Conservation (phyloP, 2,888 invertebrate genomes). For the Cerceris rybyensis region DNA sequence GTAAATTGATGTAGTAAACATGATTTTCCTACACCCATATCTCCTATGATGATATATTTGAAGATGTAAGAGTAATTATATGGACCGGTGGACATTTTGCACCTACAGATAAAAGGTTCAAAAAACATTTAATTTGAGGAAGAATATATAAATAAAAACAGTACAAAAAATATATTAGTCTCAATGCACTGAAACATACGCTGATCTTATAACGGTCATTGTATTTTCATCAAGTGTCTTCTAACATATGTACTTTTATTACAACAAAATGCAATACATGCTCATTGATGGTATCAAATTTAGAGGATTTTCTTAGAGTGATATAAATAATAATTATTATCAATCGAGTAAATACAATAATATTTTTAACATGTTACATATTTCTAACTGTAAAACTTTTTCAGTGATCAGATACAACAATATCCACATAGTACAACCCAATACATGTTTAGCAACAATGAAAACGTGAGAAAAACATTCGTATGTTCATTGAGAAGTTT, state of each 20-base stretch:
- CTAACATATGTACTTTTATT: not conserved
- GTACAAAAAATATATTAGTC: not conserved
- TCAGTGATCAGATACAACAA: not conserved
- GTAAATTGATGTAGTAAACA: conserved; percentile 99
- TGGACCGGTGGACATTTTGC: conserved; percentile 95
- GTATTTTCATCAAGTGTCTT: not conserved
- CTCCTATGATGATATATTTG: conserved; percentile 99
- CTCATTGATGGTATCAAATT: not conserved
- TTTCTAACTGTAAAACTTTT: too few species aligned
- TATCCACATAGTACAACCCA: not conserved
- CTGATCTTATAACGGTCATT: too few species aligned
- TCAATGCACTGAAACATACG: too few species aligned
- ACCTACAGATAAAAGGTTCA: conserved; percentile 63
- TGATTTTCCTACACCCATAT: conserved; percentile 99
- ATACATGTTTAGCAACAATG: not conserved
- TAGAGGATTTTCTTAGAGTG: too few species aligned
- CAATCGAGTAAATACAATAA: too few species aligned
- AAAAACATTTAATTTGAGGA: not conserved
- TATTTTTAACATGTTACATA: too few species aligned
- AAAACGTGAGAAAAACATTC: conserved; percentile 10
- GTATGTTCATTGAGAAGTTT: not conserved
- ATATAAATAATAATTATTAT: too few species aligned
- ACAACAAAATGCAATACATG: not conserved
- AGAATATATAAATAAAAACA: not conserved
- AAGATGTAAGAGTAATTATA: conserved; percentile 99